These are phyloP conservation scores for Crax fasciolata DNA, from an alignment of 2,797 vertebrate species.

Conservation along the genomic window DNA sequence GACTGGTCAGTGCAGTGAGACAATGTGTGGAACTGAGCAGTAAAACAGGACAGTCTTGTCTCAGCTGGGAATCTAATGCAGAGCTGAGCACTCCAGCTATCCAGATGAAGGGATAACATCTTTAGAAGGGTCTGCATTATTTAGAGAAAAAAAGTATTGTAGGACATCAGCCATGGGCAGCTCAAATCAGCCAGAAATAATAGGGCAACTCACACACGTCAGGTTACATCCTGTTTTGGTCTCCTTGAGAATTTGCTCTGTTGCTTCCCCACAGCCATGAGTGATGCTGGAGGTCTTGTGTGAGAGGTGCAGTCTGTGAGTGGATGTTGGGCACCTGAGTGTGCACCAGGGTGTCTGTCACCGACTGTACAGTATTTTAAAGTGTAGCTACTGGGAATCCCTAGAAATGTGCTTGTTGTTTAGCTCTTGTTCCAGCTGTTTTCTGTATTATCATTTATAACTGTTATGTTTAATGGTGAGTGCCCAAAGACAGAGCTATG, in stretches of 20 bases:
- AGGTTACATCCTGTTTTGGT: not conserved
- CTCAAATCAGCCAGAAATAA: not conserved
- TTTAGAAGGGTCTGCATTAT: not conserved
- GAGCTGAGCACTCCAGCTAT: not conserved
- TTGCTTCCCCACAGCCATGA: not conserved
- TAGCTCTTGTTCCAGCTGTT: not conserved
- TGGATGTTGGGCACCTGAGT: not conserved
- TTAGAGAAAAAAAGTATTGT: not conserved
- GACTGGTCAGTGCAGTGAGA: not conserved
- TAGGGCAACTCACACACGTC: not conserved
- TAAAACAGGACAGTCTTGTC: conserved; percentile 15
- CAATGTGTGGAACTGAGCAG: not conserved
- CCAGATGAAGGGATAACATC: not conserved
- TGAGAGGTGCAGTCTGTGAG: not conserved
- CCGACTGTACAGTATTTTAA: not conserved
- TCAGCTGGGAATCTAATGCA: not conserved
- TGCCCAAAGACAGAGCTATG: not conserved
- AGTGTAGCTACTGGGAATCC: not conserved
- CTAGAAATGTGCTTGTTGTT: not conserved
- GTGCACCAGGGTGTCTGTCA: not conserved
- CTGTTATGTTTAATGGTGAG: not conserved
- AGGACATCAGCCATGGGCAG: not conserved
- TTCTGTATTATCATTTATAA: not conserved
- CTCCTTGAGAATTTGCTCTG: not conserved
- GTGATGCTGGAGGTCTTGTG: not conserved